Percentiles rank a stretch among this genome's conserved stretches.
phyloP scores from a whole-genome alignment of 1,140 invertebrate species.

The Microplitis demolitor region DNA sequence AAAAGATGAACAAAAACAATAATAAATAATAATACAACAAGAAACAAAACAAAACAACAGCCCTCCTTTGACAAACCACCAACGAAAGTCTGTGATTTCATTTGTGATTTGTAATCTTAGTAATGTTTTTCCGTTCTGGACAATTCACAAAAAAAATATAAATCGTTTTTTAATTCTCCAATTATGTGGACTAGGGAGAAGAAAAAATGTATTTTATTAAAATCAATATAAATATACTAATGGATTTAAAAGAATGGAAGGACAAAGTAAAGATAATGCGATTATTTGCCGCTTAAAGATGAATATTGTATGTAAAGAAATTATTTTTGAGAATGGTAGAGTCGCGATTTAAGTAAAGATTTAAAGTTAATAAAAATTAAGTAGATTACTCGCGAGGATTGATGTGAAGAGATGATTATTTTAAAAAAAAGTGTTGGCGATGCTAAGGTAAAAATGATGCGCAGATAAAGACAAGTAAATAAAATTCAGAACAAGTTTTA shows the following conservation, averaged over 20 bases:
- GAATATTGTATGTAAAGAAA: constrained; percentile 55
- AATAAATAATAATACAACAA: too few relatives aligned
- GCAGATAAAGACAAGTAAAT: constrained; percentile 42
- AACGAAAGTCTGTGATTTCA: constrained; percentile 64
- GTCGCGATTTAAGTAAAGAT: constrained; percentile 14
- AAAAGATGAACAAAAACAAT: not conserved
- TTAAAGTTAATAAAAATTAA: constrained; percentile 15
- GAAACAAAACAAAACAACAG: constrained; percentile 7
- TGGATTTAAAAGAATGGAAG: constrained; percentile 6
- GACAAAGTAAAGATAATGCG: constrained; percentile 21
- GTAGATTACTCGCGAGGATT: constrained; percentile 27
- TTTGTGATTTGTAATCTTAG: constrained; percentile 63
- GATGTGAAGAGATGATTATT: constrained; percentile 16
- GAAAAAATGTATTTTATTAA: not conserved
- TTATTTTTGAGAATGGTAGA: constrained; percentile 52
- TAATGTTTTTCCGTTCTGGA: constrained; percentile 51
- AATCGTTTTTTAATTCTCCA: constrained; percentile 15
- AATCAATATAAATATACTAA: constrained; percentile 1
- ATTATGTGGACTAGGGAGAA: constrained; percentile 23
- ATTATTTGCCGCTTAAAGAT: constrained; percentile 20
- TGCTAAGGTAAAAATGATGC: constrained; percentile 44
- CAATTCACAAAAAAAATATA: constrained; percentile 35
- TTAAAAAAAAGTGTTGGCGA: constrained; percentile 31
- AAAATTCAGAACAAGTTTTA: constrained; percentile 44
- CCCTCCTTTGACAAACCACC: constrained; percentile 49